Evolutionary conservation across 2,113 vertebrate species (phyloP).

Genomic region (Oreotragus oreotragus): DNA sequence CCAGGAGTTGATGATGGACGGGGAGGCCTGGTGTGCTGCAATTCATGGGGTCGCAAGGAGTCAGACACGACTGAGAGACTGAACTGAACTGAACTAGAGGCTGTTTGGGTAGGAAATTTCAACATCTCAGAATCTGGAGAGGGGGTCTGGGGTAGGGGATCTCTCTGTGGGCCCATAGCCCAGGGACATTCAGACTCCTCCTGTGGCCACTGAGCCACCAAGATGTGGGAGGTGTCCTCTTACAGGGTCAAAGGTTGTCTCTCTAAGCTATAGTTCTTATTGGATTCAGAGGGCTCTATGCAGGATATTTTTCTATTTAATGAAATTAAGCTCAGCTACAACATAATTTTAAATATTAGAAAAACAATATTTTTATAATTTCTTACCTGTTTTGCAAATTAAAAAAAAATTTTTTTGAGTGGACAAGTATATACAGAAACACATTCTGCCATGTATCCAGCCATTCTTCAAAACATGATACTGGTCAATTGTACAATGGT

Average conservation of each 20-base stretch:
- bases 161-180: not conserved
- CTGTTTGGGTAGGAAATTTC: not conserved
- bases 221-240: not conserved
- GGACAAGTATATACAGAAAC: not conserved
- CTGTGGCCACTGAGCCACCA: not conserved
- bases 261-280: not conserved
- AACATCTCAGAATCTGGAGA: not conserved
- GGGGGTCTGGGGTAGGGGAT: accelerated
- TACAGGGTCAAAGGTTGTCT: not conserved
- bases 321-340: not conserved
- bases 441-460: not conserved
- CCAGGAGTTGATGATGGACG: no score
- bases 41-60: no score
- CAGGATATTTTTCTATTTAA: not conserved
- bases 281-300: not conserved
- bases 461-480: not conserved
- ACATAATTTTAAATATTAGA: not conserved
- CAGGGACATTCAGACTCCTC: not conserved
- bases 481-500: not conserved
- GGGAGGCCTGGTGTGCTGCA: no score
- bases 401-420: not conserved
- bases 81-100: no score
- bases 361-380: not conserved
- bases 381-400: not conserved
- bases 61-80: no score